phyloP scores from a whole-genome alignment of 2,113 vertebrate species.

The Tylochromis polylepis region DNA sequence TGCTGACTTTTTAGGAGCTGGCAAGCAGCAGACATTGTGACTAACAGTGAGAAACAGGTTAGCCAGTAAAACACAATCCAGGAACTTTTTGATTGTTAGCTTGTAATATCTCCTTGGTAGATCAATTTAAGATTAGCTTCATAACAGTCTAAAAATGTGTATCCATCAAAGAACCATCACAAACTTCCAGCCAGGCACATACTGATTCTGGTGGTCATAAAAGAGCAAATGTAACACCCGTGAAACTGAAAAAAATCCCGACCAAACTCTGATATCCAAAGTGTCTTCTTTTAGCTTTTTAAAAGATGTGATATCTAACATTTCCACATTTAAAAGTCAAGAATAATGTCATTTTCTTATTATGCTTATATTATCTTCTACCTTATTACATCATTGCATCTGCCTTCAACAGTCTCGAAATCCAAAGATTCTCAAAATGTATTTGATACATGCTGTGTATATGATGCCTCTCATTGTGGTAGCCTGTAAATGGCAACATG shows the following conservation, averaged over 20 bases:
- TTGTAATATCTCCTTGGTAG: not conserved
- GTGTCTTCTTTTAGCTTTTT: not conserved
- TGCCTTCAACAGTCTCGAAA: not conserved
- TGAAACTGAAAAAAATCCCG: not conserved
- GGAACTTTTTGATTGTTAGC: rapidly evolving
- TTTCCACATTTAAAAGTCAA: too few species aligned
- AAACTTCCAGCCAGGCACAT: not conserved
- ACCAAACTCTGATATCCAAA: not conserved
- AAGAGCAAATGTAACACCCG: not conserved
- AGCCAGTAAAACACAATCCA: rapidly evolving
- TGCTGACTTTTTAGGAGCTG: not conserved
- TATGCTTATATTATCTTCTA: not conserved
- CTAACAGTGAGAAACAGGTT: not conserved
- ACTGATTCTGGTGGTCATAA: not conserved
- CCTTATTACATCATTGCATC: not conserved
- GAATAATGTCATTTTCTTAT: not conserved
- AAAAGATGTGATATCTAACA: not conserved
- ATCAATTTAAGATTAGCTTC: not conserved
- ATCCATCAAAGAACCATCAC: rapidly evolving
- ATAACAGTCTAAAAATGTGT: not conserved
- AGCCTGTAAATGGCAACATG: not conserved
- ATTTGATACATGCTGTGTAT: not conserved
- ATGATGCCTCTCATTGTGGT: not conserved
- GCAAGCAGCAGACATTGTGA: not conserved
- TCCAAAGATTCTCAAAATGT: not conserved